phyloP scores from a whole-genome alignment of 1,140 invertebrate species.

The Drosophila arawakana region DNA sequence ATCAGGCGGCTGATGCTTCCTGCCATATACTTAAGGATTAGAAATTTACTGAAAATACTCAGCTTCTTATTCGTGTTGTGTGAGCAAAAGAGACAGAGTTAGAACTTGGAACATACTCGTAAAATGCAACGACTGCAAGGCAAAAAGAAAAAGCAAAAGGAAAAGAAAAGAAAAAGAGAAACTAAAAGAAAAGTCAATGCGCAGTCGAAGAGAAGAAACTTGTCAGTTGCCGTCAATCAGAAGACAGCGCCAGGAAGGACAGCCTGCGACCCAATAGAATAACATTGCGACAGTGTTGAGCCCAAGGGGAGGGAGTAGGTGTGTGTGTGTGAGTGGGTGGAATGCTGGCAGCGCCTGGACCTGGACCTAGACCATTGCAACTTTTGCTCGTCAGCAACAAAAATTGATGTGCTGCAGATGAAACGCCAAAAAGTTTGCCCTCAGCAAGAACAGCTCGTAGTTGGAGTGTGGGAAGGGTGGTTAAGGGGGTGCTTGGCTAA shows the following conservation, averaged over 20 bases:
- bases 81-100: constrained; percentile 12
- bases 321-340: constrained; percentile 22
- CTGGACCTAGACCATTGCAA: constrained; percentile 67
- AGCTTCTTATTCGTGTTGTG: constrained; percentile 42
- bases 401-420: constrained; percentile 83
- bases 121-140: constrained; percentile 81
- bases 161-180: constrained; percentile 14
- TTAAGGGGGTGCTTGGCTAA: constrained; percentile 42
- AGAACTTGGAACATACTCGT: constrained; percentile 78
- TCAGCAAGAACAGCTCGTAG: constrained; percentile 43
- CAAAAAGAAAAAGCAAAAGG: not conserved
- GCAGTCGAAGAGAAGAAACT: constrained; percentile 82
- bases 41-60: constrained; percentile 81
- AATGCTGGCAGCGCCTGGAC: constrained; percentile 35
- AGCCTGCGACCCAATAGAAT: constrained; percentile 74
- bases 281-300: constrained; percentile 66
- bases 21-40: constrained; percentile 83
- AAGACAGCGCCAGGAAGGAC: constrained; percentile 50
- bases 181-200: constrained; percentile 72
- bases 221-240: constrained; percentile 82
- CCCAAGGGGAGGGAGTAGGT: not conserved
- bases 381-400: constrained; percentile 83
- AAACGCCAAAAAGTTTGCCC: constrained; percentile 83
- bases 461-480: not conserved
- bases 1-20: constrained; percentile 70